Base-by-base conservation (phyloP, 2,888 invertebrate genomes). In the Acutogordius australiensis region DNA sequence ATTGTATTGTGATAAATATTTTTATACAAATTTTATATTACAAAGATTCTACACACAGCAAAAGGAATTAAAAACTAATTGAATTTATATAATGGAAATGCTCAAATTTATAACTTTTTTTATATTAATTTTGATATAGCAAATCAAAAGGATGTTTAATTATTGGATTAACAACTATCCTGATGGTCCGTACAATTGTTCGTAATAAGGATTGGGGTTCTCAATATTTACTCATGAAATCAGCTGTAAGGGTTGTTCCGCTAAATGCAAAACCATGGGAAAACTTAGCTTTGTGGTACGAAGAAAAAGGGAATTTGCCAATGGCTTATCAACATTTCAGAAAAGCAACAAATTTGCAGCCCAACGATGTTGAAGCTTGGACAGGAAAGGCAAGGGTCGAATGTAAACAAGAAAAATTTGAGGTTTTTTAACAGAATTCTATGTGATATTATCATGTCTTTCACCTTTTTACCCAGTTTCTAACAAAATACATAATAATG, bases 241-340 rank as follows among this genome's bases (percentile, higher is more conserved):
- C 58, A 8, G 58, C 18, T 29, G 29, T 30, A 4, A 57, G 23
- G 23, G 29, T 29, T 28, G 23, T 29, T 4, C 58, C 58, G 8
- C 18, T 4, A 30, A 57, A 57, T 30, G 28, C 58, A 8, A 57
- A 57, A 57, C 23, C 29, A 29, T 57, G 58, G 58, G 29, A 57
- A 18, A 57, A 57, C 29, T 8, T 57, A 29, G 58, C 28, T 8
- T 23, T 28, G 4, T 57, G 29, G 27, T 28, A 8, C 13, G 58
- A 57, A 57, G 29, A 29, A 29, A 26, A 28, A 18, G 29, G 29
- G 27, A 18, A 57, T 18, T 51, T 51, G 23, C 18, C 4, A 28
- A 28, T 8, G 4, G 58, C 58, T 13, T 30, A 18, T 18, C 8
- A 4, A 18, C 58, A 57, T 29, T 57, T 28, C 23, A 13, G 29